Conservation (phyloP, 2,888 invertebrate species). For the Yponomeuta sedellus region DNA sequence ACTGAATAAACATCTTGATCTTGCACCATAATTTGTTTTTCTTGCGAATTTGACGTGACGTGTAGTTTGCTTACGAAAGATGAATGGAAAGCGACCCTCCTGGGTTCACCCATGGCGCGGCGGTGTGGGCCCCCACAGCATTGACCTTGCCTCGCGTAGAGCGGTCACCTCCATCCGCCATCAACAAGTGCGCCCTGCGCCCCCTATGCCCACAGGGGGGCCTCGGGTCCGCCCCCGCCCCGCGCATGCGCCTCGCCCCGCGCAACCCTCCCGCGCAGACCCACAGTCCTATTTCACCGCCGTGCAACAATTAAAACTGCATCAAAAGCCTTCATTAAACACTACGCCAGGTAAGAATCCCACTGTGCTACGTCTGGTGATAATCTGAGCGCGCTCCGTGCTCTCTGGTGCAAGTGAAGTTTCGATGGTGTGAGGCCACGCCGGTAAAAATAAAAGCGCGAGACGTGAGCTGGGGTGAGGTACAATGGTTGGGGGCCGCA, state of each 20-base stretch:
- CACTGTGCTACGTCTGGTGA: constrained; percentile 24
- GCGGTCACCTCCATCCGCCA: neutral
- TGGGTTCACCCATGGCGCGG: neutral
- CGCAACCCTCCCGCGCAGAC: constrained; percentile 56
- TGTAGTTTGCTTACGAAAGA: neutral
- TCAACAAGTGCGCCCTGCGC: constrained; percentile 17
- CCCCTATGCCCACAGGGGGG: constrained; percentile 21
- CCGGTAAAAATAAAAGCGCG: constrained; percentile 72
- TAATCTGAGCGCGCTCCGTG: constrained; percentile 2
- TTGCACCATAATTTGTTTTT: constrained; percentile 19
- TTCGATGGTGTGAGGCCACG: constrained; percentile 67
- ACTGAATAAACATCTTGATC: constrained; percentile 57
- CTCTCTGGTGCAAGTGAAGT: neutral
- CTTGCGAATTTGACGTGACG: neutral
- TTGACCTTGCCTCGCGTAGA: constrained; percentile 13
- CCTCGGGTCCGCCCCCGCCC: constrained; percentile 17
- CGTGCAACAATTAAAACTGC: constrained; percentile 53
- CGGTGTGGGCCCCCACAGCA: constrained; percentile 10
- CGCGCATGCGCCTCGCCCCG: constrained; percentile 35
- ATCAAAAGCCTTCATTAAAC: constrained; percentile 44
- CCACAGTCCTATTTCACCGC: constrained; percentile 52
- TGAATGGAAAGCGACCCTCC: neutral
- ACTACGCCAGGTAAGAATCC: constrained; percentile 46
- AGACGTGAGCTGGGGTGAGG: constrained; percentile 70
- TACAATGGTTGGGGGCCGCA: constrained; percentile 70